Percentiles rank a stretch among this genome's conserved stretches.
These are phyloP conservation scores for Piliocolobus tephrosceles DNA, from an alignment of 2,113 vertebrate species.

Conservation along the genomic window DNA sequence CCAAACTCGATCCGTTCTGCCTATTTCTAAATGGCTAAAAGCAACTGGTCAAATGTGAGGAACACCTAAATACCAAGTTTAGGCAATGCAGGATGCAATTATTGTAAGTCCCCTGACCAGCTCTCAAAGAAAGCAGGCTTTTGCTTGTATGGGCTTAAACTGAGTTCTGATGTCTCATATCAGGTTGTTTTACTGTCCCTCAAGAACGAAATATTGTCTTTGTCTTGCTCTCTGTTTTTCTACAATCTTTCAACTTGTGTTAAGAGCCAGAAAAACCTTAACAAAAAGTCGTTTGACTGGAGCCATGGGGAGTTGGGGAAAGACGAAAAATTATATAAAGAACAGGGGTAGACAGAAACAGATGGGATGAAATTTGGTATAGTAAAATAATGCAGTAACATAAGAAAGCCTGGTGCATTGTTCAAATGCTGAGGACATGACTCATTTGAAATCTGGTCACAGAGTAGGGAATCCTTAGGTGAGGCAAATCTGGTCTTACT, in stretches of 20 bases:
- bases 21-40: conserved; percentile 43
- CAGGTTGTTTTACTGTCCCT: background rate
- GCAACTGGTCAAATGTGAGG: background rate
- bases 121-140: background rate
- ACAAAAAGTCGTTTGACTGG: background rate
- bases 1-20: conserved; percentile 2
- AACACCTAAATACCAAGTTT: conserved; percentile 1
- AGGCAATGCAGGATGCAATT: background rate
- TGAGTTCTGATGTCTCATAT: background rate
- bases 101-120: background rate
- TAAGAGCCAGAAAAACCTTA: conserved; percentile 4
- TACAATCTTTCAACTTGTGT: background rate
- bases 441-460: conserved; percentile 54
- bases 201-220: conserved; percentile 20
- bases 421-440: conserved; percentile 60
- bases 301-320: conserved; percentile 1
- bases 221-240: conserved; percentile 1
- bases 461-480: conserved; percentile 37
- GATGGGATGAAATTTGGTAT: conserved; percentile 42
- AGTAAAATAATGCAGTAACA: conserved; percentile 44
- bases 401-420: conserved; percentile 21
- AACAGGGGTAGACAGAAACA: conserved; percentile 48
- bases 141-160: conserved; percentile 28
- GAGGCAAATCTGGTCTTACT: conserved; percentile 21
- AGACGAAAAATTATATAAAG: conserved; percentile 1